A percentile compares a stretch with the other conserved stretches of the same genome.
phyloP scores from a whole-genome alignment of 2,888 invertebrate species.

The Lymantria monacha region DNA sequence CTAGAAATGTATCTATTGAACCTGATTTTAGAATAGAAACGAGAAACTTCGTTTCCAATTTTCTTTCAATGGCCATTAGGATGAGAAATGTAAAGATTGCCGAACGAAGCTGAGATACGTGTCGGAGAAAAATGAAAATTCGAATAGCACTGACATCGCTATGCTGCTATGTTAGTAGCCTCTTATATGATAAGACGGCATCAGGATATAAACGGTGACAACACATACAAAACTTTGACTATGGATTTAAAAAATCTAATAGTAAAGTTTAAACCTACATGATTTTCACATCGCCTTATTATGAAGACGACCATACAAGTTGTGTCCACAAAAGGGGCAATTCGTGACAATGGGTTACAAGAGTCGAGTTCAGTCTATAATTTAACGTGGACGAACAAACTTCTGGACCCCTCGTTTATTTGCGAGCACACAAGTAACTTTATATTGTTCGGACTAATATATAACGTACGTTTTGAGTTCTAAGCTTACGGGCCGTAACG shows the following conservation, averaged over 20 bases:
- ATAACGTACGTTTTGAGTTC: conserved; percentile 59
- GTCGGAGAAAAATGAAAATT: conserved; percentile 78
- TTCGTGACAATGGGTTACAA: conserved; percentile 77
- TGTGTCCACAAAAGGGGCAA: conserved; percentile 58
- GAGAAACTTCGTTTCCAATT: conserved; percentile 80
- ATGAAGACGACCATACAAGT: conserved; percentile 13
- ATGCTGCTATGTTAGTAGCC: conserved; percentile 41
- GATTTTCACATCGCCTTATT: background rate
- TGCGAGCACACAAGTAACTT: conserved; percentile 69
- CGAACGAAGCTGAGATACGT: conserved; percentile 76
- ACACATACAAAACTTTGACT: too few relatives aligned
- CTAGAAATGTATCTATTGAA: conserved; percentile 51
- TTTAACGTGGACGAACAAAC: conserved; percentile 66
- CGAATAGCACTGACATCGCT: conserved; percentile 64
- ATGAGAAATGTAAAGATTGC: conserved; percentile 81
- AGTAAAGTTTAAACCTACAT: background rate
- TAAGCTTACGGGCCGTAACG: conserved; percentile 49
- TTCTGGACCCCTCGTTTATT: conserved; percentile 65
- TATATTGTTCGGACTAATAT: conserved; percentile 68
- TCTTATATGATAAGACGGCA: conserved; percentile 37
- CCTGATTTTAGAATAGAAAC: conserved; percentile 57
- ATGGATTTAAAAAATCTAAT: conserved; percentile 4
- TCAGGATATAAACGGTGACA: conserved; percentile 43
- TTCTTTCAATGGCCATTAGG: conserved; percentile 81
- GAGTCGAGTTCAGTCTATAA: conserved; percentile 75